Percentiles rank a stretch among this genome's conserved stretches.
These are phyloP conservation scores for Iphiclides podalirius DNA, from an alignment of 2,888 invertebrate species.

Conservation along the genomic window DNA sequence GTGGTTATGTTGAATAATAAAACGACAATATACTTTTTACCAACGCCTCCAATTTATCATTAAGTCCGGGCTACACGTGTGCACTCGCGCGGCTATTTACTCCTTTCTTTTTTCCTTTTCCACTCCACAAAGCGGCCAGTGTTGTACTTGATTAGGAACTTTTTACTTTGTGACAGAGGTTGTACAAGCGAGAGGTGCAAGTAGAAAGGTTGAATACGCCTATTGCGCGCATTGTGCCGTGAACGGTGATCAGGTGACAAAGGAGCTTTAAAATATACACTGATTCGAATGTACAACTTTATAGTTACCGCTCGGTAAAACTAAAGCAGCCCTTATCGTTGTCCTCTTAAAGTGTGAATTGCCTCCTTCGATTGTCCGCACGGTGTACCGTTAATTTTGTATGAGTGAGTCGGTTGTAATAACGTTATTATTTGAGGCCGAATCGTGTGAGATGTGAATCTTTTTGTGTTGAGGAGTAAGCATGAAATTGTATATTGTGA, in stretches of 20 bases:
- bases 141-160: constrained; percentile 24
- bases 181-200: constrained; percentile 41
- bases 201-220: constrained; percentile 53
- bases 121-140: constrained; percentile 17
- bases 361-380: constrained; percentile 18
- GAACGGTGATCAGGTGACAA: constrained; percentile 68
- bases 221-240: constrained; percentile 57
- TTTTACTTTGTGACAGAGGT: constrained; percentile 33
- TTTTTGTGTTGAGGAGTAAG: constrained; percentile 64
- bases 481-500: constrained; percentile 44
- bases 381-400: constrained; percentile 27
- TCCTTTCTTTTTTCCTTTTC: constrained; percentile 5
- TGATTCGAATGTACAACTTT: constrained; percentile 38
- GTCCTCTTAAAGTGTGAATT: constrained; percentile 34
- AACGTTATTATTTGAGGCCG: constrained; percentile 71
- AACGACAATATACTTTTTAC: constrained; percentile 13
- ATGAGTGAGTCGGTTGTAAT: constrained; percentile 56
- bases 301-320: neutral
- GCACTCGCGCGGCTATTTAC: constrained; percentile 9
- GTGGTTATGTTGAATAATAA: constrained; percentile 33
- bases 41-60: constrained; percentile 10
- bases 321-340: constrained; percentile 18
- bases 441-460: constrained; percentile 69
- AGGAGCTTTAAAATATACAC: constrained; percentile 66
- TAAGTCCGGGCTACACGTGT: constrained; percentile 15